Evolutionary conservation across 2,113 vertebrate species (phyloP), one percentile per base, ranked within the genome.

Genomic region (Tringa solitaria): DNA sequence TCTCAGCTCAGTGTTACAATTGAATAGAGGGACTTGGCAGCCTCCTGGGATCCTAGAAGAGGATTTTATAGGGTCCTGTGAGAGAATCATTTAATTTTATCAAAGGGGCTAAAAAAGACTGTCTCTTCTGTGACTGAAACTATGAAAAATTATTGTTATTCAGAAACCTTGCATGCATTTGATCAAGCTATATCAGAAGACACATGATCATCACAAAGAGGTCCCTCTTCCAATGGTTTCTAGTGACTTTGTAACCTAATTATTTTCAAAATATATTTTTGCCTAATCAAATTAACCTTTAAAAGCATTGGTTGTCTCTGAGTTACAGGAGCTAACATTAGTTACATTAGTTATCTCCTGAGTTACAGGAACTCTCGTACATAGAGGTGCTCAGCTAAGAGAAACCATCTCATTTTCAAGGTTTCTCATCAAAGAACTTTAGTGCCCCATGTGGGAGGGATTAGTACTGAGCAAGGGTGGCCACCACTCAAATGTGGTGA

Each of bases 401-500:
- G 22, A 56, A 70, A 64, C 1, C 1, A 33, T 12, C 1, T 64
- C 2, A 20, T 69, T 96, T 89, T 65, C 46, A 79, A 54, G 10
- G 10, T 64, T 68, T 64, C 27, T 76, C 8, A 22, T 14, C 10
- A 68, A 60, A 14, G 30, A 76, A 35, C 8, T 79, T 64, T 10
- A 57, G 4, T 28, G 7, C 0, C 3, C 9, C 54, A 3, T 68
- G 8, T 30, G 27, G 13, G 8, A 64, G 2, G 1, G 10, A 30
- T 33, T 46, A 63, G 13, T 50, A 50, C 0, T 1, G 20, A 65
- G 20, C 20, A 48, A 72, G 19, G 3, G 14, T 68, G 9, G 10
- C 8, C 24, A 46, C 6, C 4, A 27, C 2, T n/a, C 21, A 32
- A n/a, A 4, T 17, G 22, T 75, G 33, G 12, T 65, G 21, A 43